These are phyloP conservation scores for Forbesichthys papilliferus DNA, from an alignment of 2,113 vertebrate species.

Conservation along the genomic window DNA sequence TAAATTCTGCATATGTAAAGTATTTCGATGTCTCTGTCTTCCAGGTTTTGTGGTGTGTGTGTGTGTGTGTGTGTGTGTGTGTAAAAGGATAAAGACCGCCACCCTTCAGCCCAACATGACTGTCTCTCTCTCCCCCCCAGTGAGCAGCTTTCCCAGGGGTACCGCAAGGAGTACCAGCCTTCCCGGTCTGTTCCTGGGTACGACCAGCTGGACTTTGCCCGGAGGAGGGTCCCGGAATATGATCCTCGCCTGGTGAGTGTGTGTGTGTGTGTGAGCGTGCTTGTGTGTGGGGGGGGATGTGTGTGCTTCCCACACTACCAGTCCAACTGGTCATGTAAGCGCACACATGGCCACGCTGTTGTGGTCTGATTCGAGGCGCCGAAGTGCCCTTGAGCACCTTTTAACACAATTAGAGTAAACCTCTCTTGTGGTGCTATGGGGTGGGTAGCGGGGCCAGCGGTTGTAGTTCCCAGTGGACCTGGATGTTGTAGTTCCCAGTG, in stretches of 20 bases:
- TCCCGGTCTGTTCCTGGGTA: slow-evolving; percentile 62
- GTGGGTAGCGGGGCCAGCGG: slow-evolving; percentile 13
- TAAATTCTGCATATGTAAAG: not conserved
- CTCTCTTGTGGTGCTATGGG: too few relatives aligned
- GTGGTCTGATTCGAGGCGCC: not conserved
- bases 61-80: not conserved
- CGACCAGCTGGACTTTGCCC: slow-evolving; percentile 58
- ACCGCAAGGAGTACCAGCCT: slow-evolving; percentile 58
- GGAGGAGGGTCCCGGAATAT: slow-evolving; percentile 55
- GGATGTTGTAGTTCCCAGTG: slow-evolving; percentile 18
- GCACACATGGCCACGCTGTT: too few relatives aligned
- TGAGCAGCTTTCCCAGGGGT: slow-evolving; percentile 50
- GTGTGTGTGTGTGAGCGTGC: not conserved
- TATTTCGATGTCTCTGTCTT: not conserved
- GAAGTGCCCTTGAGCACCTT: not conserved
- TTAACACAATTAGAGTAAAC: too few relatives aligned
- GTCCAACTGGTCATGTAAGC: too few relatives aligned
- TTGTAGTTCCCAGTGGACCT: slow-evolving; percentile 17
- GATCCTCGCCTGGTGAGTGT: slow-evolving; percentile 68
- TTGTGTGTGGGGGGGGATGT: not conserved
- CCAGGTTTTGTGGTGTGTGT: not conserved
- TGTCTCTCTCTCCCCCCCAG: not conserved
- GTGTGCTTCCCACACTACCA: not conserved
- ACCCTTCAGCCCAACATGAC: not conserved
- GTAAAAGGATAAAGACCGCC: too few relatives aligned